A percentile compares a stretch with the other conserved stretches of the same genome.
Evolutionary conservation across 92 coral and sea anemone genomes (phyloP).

Genomic region (Micromussa lordhowensis): DNA sequence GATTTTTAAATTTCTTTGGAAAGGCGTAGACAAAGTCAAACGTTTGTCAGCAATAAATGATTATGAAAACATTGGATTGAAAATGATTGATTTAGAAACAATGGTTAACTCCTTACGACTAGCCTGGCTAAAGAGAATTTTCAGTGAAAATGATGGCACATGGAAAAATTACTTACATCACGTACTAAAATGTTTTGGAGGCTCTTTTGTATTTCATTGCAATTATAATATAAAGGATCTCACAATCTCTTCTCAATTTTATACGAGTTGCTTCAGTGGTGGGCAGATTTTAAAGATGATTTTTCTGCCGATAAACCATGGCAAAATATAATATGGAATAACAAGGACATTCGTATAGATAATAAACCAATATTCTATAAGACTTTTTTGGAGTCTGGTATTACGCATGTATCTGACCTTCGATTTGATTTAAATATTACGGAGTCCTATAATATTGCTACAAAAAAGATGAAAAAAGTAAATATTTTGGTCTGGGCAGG

Average conservation of each 20-base stretch:
- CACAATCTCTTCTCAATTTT: background rate
- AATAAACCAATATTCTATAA: background rate
- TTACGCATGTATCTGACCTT: background rate
- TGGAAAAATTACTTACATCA: too few relatives aligned
- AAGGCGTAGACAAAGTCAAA: too few relatives aligned
- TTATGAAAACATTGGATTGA: background rate
- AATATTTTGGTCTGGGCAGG: background rate
- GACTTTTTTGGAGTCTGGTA: background rate
- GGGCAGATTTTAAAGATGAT: background rate
- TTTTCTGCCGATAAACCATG: background rate
- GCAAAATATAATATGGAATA: background rate
- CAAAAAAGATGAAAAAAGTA: too few relatives aligned
- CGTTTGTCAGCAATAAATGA: too few relatives aligned
- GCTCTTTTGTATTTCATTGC: background rate
- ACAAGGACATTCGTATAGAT: too few relatives aligned
- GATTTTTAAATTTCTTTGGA: too few relatives aligned
- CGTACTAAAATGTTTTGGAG: background rate
- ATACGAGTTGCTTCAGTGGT: conserved; percentile 3
- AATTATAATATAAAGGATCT: too few relatives aligned
- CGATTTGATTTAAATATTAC: background rate
- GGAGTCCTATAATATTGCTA: background rate
- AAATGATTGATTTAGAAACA: too few relatives aligned
- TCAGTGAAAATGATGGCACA: background rate
- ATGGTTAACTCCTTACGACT: conserved; percentile 5
- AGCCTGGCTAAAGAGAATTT: conserved; percentile 12